These are phyloP conservation scores for Myotis lucifugus DNA, from an alignment of 2,113 vertebrate genomes.

Conservation along the genomic window DNA sequence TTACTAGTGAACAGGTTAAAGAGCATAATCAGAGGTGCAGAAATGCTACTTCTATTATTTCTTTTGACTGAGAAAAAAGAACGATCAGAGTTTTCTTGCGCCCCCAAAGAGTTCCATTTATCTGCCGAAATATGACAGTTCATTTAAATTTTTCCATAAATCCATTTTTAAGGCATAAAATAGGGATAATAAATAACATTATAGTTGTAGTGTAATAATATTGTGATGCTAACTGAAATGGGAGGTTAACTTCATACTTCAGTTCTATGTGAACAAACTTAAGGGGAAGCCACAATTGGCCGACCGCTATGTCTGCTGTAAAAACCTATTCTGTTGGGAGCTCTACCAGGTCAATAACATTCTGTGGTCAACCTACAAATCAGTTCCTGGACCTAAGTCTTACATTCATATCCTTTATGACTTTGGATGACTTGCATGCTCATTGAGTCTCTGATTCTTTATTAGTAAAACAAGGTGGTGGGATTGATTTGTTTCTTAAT, in stretches of 20 bases:
- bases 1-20: neutral
- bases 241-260: neutral
- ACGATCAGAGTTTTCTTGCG: neutral
- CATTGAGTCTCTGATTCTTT: neutral
- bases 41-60: neutral
- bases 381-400: neutral
- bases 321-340: neutral
- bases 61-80: conserved; percentile 23
- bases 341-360: neutral
- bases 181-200: neutral
- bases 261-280: neutral
- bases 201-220: neutral
- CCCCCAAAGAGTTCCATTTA: neutral
- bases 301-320: neutral
- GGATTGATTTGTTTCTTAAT: neutral
- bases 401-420: neutral
- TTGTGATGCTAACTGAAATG: neutral
- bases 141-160: neutral
- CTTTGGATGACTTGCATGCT: neutral
- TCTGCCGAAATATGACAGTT: neutral
- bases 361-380: neutral
- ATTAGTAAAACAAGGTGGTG: neutral
- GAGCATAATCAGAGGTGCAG: neutral
- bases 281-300: neutral
- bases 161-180: neutral